phyloP scores from a whole-genome alignment of 2,888 invertebrate species.

The Timema podura region DNA sequence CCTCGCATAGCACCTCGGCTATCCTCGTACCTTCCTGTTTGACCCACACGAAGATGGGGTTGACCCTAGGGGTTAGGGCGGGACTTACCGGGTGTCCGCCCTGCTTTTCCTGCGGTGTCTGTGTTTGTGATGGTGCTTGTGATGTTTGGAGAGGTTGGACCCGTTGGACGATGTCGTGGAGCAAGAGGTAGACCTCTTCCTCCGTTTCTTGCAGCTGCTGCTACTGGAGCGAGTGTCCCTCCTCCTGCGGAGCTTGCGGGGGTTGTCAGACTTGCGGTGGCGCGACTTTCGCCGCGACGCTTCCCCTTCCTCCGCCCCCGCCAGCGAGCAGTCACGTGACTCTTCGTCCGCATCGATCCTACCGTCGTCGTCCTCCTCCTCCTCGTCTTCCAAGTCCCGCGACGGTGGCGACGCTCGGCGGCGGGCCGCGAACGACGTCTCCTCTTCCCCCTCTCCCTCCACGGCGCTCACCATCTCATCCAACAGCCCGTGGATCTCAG shows the following conservation, averaged over 20 bases:
- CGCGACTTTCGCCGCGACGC: slow-evolving; percentile 40
- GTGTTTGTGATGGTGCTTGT: slow-evolving; percentile 36
- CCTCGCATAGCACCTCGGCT: slow-evolving; percentile 80
- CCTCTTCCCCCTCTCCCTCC: slow-evolving; percentile 36
- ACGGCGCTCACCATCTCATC: slow-evolving; percentile 40
- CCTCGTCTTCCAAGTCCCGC: slow-evolving; percentile 10
- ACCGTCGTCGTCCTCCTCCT: slow-evolving; percentile 26
- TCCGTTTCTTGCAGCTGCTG: slow-evolving; percentile 36
- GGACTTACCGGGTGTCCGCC: too few relatives aligned
- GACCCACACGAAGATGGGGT: slow-evolving; percentile 82
- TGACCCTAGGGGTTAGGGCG: slow-evolving; percentile 61
- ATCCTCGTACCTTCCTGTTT: slow-evolving; percentile 75
- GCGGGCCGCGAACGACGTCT: slow-evolving; percentile 36
- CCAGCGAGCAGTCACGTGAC: slow-evolving; percentile 33
- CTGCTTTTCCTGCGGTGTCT: slow-evolving; percentile 33
- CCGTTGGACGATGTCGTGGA: slow-evolving; percentile 35
- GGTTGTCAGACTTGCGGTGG: slow-evolving; percentile 27
- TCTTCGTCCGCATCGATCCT: slow-evolving; percentile 24
- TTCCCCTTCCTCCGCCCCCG: slow-evolving; percentile 37
- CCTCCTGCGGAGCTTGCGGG: slow-evolving; percentile 33
- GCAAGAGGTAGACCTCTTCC: slow-evolving; percentile 41
- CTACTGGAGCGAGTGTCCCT: slow-evolving; percentile 42
- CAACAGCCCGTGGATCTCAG: slow-evolving; percentile 35
- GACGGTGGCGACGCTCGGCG: slow-evolving; percentile 32
- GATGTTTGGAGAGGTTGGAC: slow-evolving; percentile 33